phyloP scores from a whole-genome alignment of 1,140 invertebrate species.

The Micrasema longulum region DNA sequence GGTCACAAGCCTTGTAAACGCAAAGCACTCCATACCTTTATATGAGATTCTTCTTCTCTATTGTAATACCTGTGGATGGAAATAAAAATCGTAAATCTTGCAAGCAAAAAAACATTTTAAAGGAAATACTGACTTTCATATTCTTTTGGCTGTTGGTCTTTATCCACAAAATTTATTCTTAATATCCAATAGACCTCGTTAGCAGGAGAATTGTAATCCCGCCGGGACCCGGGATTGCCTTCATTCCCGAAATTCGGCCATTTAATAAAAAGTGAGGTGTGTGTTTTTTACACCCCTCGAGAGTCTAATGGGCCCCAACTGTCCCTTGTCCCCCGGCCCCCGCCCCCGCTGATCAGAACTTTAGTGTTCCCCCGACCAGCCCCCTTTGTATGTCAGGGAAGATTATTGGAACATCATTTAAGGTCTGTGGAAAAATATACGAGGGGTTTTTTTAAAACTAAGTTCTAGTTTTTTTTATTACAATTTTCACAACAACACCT shows the following conservation, averaged over 20 bases:
- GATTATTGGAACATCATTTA: constrained; percentile 19
- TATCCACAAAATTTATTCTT: background rate
- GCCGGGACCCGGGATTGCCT: constrained; percentile 49
- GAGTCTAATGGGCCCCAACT: constrained; percentile 53
- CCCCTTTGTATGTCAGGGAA: background rate
- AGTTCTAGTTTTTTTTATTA: no score
- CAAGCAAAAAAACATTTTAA: no score
- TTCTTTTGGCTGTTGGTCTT: no score
- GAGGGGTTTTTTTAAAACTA: no score
- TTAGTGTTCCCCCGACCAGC: constrained; percentile 5
- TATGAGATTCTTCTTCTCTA: no score
- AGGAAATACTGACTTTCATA: no score
- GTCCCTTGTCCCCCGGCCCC: constrained; percentile 39
- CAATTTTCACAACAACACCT: no score
- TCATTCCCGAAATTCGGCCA: constrained; percentile 55
- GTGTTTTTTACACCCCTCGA: constrained; percentile 41
- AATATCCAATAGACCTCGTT: constrained; percentile 14
- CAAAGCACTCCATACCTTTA: no score
- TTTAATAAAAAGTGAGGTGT: constrained; percentile 53
- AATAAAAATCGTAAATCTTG: no score
- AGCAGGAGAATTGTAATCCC: constrained; percentile 12
- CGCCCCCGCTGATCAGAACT: background rate
- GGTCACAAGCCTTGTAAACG: no score
- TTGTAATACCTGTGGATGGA: no score
- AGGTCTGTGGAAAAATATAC: no score